phyloP scores from a whole-genome alignment of 35 echinoderm and acorn worm genomes.

The Heliocidaris erythrogramma region DNA sequence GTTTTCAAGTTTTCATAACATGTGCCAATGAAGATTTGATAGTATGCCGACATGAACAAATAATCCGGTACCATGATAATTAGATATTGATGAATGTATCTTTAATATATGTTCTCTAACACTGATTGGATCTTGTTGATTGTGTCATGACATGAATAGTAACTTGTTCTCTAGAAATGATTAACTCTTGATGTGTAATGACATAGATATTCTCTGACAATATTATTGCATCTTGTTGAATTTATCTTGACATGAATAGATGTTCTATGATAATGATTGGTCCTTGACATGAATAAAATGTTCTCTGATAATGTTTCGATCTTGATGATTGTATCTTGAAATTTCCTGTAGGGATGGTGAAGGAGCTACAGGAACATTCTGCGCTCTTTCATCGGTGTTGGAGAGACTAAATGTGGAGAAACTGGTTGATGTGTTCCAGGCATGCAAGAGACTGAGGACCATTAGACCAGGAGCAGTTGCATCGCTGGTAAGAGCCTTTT shows the following conservation, averaged over 20 bases:
- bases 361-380: conserved; percentile 42
- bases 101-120: not conserved
- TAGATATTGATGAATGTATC: not conserved
- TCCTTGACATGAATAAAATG: not conserved
- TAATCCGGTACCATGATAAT: not conserved
- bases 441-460: conserved; percentile 49
- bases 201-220: not conserved
- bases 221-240: not conserved
- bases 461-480: conserved; percentile 35
- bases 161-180: too few species aligned
- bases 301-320: not conserved
- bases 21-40: too few species aligned
- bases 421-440: conserved; percentile 63
- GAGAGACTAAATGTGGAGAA: conserved; percentile 59
- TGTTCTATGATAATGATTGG: not conserved
- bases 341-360: conserved; percentile 60
- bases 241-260: not conserved
- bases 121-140: not conserved
- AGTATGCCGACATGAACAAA: not conserved
- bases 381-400: conserved; percentile 39
- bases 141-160: too few species aligned
- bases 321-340: not conserved
- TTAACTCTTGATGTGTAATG: not conserved
- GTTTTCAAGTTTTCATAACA: too few species aligned
- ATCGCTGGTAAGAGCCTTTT: conserved; percentile 43